Conservation (phyloP, 2,113 vertebrate genomes). For the Capreolus pygargus region DNA sequence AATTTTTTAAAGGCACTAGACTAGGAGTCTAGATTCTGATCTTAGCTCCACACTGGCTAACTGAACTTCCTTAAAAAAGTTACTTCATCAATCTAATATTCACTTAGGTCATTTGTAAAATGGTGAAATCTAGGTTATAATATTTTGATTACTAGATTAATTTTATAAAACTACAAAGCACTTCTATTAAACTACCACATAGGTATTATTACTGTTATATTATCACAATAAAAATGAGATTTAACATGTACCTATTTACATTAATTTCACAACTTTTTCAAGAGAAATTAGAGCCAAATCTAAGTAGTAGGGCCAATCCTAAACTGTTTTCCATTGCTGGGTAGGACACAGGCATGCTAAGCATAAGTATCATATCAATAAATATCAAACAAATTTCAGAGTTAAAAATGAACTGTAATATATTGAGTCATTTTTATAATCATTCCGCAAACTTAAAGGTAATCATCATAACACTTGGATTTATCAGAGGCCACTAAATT, state of each 20-base stretch:
- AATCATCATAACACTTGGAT: constrained; percentile 54
- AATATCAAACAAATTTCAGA: constrained; percentile 35
- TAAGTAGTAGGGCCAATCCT: not conserved
- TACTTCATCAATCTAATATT: not conserved
- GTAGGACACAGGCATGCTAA: not conserved
- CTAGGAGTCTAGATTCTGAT: not conserved
- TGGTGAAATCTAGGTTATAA: not conserved
- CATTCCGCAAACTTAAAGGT: constrained; percentile 43
- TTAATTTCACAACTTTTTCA: not conserved
- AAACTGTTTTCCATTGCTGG: not conserved
- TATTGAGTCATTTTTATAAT: constrained; percentile 36
- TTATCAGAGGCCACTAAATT: constrained; percentile 48
- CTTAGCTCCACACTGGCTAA: not conserved
- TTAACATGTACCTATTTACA: not conserved
- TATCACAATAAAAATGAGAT: not conserved
- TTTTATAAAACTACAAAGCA: constrained; percentile 26
- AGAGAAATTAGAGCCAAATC: not conserved
- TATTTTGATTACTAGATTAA: not conserved
- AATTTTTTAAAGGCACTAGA: not conserved
- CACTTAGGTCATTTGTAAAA: not conserved
- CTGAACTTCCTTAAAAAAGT: not conserved
- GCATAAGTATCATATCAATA: not conserved
- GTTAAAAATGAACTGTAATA: constrained; percentile 1
- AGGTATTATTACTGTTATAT: not conserved
- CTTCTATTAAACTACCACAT: not conserved